Evolutionary conservation across 2,888 invertebrate species (phyloP).

Genomic region (Lepetodrilus schrolli): DNA sequence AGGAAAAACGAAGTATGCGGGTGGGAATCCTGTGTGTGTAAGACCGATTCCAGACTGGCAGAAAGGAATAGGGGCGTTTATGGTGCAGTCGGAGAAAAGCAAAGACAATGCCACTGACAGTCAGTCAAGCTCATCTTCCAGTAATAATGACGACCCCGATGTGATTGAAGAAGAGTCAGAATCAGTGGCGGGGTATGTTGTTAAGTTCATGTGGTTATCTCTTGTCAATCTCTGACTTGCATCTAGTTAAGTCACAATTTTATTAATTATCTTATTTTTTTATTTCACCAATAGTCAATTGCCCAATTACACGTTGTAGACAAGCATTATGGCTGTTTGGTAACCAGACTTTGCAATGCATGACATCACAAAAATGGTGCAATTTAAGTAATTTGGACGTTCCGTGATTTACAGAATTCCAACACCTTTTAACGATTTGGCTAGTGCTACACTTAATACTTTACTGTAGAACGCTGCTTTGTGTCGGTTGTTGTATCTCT

Average conservation of each 20-base stretch:
- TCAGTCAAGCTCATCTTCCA: not conserved
- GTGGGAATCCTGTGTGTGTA: constrained; percentile 66
- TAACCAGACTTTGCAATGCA: too few species aligned
- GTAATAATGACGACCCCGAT: not conserved
- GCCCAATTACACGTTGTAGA: too few species aligned
- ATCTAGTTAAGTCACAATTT: not conserved
- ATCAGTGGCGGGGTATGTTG: not conserved
- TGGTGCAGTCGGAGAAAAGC: constrained; percentile 46
- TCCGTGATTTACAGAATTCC: too few species aligned
- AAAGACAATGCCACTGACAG: constrained; percentile 49
- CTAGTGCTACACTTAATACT: too few species aligned
- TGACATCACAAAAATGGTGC: too few species aligned
- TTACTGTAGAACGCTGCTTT: too few species aligned
- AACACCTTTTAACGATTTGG: too few species aligned
- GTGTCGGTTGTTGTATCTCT: too few species aligned
- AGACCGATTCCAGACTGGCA: constrained; percentile 72
- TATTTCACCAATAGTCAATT: too few species aligned
- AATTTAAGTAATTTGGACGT: too few species aligned
- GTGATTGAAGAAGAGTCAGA: not conserved
- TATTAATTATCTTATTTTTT: too few species aligned
- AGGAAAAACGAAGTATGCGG: constrained; percentile 59
- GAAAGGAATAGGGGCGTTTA: constrained; percentile 65
- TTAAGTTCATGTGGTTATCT: not conserved
- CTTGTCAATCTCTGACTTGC: not conserved
- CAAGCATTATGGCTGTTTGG: too few species aligned